phyloP scores from a whole-genome alignment of 2,888 invertebrate genomes.

The Epinotia ramella region DNA sequence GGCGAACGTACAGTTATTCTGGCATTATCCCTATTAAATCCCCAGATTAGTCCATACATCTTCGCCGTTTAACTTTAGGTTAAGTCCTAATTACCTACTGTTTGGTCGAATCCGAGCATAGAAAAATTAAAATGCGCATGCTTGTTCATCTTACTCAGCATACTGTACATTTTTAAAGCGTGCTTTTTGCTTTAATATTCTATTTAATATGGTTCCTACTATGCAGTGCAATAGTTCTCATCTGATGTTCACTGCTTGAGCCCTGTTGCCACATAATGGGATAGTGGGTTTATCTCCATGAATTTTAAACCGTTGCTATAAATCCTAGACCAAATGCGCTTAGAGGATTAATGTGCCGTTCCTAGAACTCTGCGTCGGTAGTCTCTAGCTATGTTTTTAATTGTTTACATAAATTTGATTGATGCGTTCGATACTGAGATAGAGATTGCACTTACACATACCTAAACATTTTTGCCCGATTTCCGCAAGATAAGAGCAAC shows the following conservation, averaged over 20 bases:
- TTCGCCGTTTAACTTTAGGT: too few relatives aligned
- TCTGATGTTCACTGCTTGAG: conserved; percentile 21
- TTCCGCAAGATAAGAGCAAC: too few relatives aligned
- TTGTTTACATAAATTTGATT: conserved; percentile 30
- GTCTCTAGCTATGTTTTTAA: conserved; percentile 17
- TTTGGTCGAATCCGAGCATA: too few relatives aligned
- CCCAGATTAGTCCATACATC: too few relatives aligned
- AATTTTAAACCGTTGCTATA: conserved; percentile 65
- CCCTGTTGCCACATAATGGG: conserved; percentile 48
- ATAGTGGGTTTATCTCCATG: conserved; percentile 54
- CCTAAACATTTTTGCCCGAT: background rate
- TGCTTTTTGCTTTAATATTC: background rate
- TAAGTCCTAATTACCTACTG: too few relatives aligned
- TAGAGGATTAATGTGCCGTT: conserved; percentile 67
- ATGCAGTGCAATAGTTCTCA: background rate
- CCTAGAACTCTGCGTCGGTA: conserved; percentile 48
- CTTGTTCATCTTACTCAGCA: background rate
- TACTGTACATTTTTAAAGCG: background rate
- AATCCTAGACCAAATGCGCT: conserved; percentile 65
- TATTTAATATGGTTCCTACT: background rate
- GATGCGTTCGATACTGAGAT: conserved; percentile 25
- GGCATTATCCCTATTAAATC: too few relatives aligned
- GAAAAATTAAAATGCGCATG: too few relatives aligned
- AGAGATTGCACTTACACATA: background rate
- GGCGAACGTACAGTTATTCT: too few relatives aligned